Percentiles rank a stretch among this genome's conserved stretches.
Evolutionary conservation across 1,140 invertebrate genomes (phyloP).

Genomic region (Choristoneura fumiferana): DNA sequence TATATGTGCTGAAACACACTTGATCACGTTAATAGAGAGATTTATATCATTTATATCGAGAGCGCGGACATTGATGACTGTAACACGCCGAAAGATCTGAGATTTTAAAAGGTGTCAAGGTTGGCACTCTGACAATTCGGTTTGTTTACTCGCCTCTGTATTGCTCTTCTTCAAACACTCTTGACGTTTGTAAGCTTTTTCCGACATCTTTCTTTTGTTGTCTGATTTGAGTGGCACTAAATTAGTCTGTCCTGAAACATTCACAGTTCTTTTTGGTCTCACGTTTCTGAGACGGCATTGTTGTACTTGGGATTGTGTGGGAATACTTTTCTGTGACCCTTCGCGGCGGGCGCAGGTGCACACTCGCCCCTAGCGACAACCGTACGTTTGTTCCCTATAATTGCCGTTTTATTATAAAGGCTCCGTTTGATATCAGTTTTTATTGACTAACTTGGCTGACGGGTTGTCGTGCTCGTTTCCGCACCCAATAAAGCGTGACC

Average conservation of each 20-base stretch:
- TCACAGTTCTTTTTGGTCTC: background rate
- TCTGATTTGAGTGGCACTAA: too few species aligned
- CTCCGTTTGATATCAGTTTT: background rate
- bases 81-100: background rate
- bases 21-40: slow-evolving; percentile 5
- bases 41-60: slow-evolving; percentile 6
- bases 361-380: background rate
- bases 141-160: background rate
- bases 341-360: background rate
- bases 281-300: background rate
- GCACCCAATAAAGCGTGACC: background rate
- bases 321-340: slow-evolving; percentile 1
- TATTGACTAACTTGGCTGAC: background rate
- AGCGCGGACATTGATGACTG: background rate
- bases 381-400: background rate
- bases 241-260: too few species aligned
- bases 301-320: background rate
- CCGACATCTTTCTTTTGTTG: too few species aligned
- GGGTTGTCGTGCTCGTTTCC: background rate
- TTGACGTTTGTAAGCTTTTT: too few species aligned
- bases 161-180: too few species aligned
- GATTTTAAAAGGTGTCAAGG: slow-evolving; percentile 1
- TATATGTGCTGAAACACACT: slow-evolving; percentile 17
- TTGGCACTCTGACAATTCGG: background rate
- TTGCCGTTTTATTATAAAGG: background rate